These are phyloP conservation scores for Ctenicera cuprea DNA, from an alignment of 2,888 invertebrate genomes.

Conservation along the genomic window DNA sequence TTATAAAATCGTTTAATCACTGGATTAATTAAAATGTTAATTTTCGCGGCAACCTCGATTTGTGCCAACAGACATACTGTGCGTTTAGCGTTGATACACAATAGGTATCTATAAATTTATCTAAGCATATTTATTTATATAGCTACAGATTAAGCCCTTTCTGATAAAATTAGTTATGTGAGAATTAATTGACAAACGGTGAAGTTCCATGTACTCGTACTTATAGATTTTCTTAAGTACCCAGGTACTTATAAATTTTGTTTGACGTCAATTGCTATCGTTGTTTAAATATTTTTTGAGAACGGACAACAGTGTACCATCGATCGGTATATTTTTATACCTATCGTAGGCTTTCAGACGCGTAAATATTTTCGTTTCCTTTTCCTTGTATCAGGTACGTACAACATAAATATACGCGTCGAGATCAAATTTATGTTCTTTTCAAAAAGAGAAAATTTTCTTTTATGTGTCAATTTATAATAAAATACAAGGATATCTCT, in stretches of 20 bases:
- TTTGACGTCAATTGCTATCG: slow-evolving; percentile 29
- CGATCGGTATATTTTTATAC: slow-evolving; percentile 17
- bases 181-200: slow-evolving; percentile 1
- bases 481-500: no score
- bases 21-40: slow-evolving; percentile 12
- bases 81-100: neutral
- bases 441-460: no score
- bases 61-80: neutral
- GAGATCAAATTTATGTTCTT: no score
- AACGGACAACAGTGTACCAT: neutral
- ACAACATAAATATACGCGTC: no score
- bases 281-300: slow-evolving; percentile 22
- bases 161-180: slow-evolving; percentile 1
- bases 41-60: neutral
- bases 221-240: neutral
- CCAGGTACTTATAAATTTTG: neutral
- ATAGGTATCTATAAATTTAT: neutral
- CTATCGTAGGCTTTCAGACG: neutral
- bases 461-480: no score
- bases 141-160: slow-evolving; percentile 9
- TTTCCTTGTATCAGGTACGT: neutral
- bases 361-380: slow-evolving; percentile 17
- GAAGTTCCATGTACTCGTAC: neutral
- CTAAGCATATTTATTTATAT: slow-evolving; percentile 6
- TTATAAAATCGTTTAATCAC: neutral